phyloP scores from a whole-genome alignment of 2,113 vertebrate genomes.

The Riparia riparia region DNA sequence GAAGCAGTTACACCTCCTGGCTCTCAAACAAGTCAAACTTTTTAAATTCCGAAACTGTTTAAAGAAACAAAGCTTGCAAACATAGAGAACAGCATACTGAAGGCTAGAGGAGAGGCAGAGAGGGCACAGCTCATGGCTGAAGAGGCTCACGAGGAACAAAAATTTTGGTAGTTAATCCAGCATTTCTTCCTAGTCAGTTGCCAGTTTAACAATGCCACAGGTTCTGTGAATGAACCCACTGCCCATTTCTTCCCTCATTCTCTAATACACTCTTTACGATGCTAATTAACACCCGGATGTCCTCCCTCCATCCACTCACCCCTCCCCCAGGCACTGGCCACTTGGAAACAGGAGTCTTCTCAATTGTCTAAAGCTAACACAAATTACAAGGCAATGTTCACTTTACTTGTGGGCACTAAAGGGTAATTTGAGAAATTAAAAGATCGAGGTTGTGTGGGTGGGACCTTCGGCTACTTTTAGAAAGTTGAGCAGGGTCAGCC shows the following conservation, averaged over 20 bases:
- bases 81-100: background rate
- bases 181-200: background rate
- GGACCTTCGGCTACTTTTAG: conserved; percentile 61
- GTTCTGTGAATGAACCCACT: background rate
- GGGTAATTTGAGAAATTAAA: conserved; percentile 75
- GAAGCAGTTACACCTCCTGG: background rate
- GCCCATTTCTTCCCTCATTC: background rate
- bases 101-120: background rate
- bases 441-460: conserved; percentile 61
- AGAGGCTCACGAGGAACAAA: background rate
- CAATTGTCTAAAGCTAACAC: conserved; percentile 55
- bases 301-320: background rate
- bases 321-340: background rate
- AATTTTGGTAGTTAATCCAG: background rate
- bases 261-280: background rate
- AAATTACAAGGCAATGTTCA: conserved; percentile 83
- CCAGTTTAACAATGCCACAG: background rate
- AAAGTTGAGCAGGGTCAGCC: conserved; percentile 74
- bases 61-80: background rate
- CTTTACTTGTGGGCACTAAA: conserved; percentile 74
- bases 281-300: background rate
- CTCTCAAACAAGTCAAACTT: background rate
- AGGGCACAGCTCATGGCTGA: background rate
- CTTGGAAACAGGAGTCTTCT: conserved; percentile 56
- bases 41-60: background rate